These are phyloP conservation scores for Lasioglossum calceatum DNA, from an alignment of 2,888 invertebrate genomes.

Conservation along the genomic window DNA sequence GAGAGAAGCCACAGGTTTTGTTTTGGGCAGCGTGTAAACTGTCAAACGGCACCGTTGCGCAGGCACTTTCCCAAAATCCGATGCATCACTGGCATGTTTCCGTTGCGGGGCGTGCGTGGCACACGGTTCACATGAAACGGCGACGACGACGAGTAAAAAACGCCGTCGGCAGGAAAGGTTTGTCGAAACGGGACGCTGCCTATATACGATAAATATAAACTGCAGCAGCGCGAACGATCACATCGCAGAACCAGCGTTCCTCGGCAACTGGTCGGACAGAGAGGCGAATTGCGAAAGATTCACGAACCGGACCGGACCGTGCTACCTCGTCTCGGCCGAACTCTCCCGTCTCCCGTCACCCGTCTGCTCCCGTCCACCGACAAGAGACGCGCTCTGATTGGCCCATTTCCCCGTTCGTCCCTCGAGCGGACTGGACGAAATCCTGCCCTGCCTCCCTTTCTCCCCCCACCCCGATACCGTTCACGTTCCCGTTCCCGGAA, in stretches of 20 bases:
- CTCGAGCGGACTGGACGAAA: slow-evolving; percentile 43
- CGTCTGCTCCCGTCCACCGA: slow-evolving; percentile 51
- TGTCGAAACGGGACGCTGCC: slow-evolving; percentile 47
- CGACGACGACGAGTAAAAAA: not conserved
- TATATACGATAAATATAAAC: slow-evolving; percentile 58
- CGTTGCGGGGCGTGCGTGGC: not conserved
- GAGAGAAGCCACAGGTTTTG: slow-evolving; percentile 12
- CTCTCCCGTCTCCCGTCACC: slow-evolving; percentile 50
- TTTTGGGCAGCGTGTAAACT: slow-evolving; percentile 31
- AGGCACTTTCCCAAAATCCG: slow-evolving; percentile 10
- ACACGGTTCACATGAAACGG: not conserved
- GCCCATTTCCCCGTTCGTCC: slow-evolving; percentile 48
- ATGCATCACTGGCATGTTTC: slow-evolving; percentile 35
- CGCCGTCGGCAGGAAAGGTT: not conserved
- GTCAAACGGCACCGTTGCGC: slow-evolving; percentile 53
- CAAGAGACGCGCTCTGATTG: slow-evolving; percentile 47
- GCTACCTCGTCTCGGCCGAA: slow-evolving; percentile 56
- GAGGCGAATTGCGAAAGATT: slow-evolving; percentile 63
- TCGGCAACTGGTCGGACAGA: slow-evolving; percentile 68
- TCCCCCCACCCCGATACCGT: not conserved
- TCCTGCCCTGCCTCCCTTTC: slow-evolving; percentile 28
- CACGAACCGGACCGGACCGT: slow-evolving; percentile 43
- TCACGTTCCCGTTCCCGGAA: not conserved
- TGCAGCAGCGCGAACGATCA: slow-evolving; percentile 57
- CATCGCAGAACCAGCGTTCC: slow-evolving; percentile 37